Percentiles rank a stretch among this genome's conserved stretches.
phyloP scores from a whole-genome alignment of 2,797 vertebrate genomes.

The Mastacembelus armatus region DNA sequence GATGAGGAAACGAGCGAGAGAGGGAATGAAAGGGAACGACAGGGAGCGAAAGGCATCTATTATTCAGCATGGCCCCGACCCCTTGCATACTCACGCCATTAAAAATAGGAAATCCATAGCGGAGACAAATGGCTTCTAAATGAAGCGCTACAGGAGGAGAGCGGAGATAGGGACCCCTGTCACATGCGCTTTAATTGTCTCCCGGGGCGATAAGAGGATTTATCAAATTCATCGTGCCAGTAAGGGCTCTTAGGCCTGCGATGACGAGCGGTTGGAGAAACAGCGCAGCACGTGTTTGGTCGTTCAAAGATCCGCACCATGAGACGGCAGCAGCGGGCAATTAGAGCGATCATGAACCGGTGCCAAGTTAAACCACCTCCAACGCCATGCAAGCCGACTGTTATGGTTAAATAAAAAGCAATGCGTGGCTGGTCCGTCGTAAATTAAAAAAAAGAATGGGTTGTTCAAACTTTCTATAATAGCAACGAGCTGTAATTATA shows the following conservation, averaged over 20 bases:
- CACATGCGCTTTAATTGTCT: conserved; percentile 85
- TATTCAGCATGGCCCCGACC: conserved; percentile 79
- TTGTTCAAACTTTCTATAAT: neutral
- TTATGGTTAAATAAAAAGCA: conserved; percentile 54
- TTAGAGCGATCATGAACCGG: conserved; percentile 69
- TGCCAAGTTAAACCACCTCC: conserved; percentile 46
- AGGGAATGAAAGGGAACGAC: conserved; percentile 60
- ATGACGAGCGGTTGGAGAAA: conserved; percentile 52
- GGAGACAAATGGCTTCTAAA: conserved; percentile 86
- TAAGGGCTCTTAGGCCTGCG: conserved; percentile 52
- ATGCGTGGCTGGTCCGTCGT: conserved; percentile 3
- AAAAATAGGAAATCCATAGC: conserved; percentile 87
- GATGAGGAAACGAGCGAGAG: conserved; percentile 63
- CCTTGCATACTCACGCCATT: conserved; percentile 78
- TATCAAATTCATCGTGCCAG: conserved; percentile 79
- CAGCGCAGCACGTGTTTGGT: conserved; percentile 66
- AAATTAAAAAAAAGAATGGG: conserved; percentile 10
- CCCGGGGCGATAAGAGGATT: conserved; percentile 79
- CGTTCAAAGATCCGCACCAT: conserved; percentile 52
- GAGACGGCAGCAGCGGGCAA: conserved; percentile 46
- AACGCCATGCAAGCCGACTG: conserved; percentile 25
- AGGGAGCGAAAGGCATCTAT: conserved; percentile 77
- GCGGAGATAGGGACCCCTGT: conserved; percentile 83
- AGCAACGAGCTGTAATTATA: too few relatives aligned
- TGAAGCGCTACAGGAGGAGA: conserved; percentile 83